Evolutionary conservation across 2,797 vertebrate genomes (phyloP).

Genomic region (Lithobates sylvaticus): DNA sequence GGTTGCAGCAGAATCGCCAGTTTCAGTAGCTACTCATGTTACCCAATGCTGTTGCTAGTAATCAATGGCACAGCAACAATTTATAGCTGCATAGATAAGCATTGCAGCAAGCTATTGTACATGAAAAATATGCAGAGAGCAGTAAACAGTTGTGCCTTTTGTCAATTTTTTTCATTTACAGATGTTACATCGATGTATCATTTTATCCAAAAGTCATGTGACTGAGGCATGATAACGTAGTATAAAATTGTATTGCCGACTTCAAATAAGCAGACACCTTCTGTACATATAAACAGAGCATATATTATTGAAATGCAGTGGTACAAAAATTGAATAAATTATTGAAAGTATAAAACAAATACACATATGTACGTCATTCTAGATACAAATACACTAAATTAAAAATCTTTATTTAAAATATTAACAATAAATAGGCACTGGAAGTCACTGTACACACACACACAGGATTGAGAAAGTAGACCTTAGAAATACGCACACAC

Average conservation of each 20-base stretch:
- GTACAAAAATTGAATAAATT: neutral
- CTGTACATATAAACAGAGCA: neutral
- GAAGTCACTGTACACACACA: constrained; percentile 25
- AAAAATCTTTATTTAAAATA: constrained; percentile 56
- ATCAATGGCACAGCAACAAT: no score
- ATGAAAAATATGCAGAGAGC: no score
- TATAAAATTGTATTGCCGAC: neutral
- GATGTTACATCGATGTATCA: neutral
- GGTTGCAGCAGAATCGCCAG: no score
- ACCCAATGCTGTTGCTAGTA: no score
- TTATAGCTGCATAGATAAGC: no score
- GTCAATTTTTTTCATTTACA: no score
- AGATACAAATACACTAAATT: constrained; percentile 18
- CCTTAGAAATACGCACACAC: neutral
- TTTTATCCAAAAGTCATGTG: neutral
- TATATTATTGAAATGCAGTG: neutral
- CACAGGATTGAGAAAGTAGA: neutral
- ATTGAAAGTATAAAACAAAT: neutral
- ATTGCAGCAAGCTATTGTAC: no score
- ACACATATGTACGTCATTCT: neutral
- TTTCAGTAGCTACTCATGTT: no score
- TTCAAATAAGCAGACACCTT: neutral
- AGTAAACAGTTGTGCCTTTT: no score
- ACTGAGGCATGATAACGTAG: neutral
- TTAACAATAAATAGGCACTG: constrained; percentile 32